Evolutionary conservation across 2,113 vertebrate species (phyloP).

Genomic region (Caloenas nicobarica): DNA sequence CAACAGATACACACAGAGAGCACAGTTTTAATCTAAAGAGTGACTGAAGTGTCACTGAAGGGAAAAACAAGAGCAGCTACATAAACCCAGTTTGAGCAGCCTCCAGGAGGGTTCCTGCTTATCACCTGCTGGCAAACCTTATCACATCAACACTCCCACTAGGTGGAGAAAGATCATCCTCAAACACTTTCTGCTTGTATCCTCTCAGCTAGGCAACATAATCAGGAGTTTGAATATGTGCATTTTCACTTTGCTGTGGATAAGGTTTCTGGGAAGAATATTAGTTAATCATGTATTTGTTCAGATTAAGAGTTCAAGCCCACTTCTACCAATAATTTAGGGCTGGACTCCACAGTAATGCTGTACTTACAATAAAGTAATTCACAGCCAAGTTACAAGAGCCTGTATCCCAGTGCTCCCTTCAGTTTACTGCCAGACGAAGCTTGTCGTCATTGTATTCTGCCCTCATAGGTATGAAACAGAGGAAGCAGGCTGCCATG

Average conservation of each 20-base stretch:
- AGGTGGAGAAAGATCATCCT: not conserved
- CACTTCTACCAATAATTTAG: not conserved
- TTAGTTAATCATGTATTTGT: not conserved
- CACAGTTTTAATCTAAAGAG: not conserved
- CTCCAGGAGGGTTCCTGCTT: not conserved
- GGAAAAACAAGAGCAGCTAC: not conserved
- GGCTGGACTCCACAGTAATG: not conserved
- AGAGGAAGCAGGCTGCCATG: not conserved
- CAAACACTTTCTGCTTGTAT: not conserved
- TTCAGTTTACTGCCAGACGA: not conserved
- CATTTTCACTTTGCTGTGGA: not conserved
- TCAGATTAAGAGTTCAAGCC: not conserved
- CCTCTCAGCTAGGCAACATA: not conserved
- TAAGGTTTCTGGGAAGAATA: not conserved
- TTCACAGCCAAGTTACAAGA: not conserved
- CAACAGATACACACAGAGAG: not conserved
- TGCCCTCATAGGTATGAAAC: not conserved
- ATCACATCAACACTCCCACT: not conserved
- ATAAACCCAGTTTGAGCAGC: not conserved
- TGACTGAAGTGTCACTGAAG: not conserved
- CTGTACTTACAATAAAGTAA: not conserved
- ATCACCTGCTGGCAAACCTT: not conserved
- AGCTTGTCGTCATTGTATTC: not conserved
- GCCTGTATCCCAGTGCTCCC: not conserved
- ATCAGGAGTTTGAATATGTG: not conserved